Conservation (phyloP, 2,888 invertebrate genomes). For the Rhaphigaster nebulosa region DNA sequence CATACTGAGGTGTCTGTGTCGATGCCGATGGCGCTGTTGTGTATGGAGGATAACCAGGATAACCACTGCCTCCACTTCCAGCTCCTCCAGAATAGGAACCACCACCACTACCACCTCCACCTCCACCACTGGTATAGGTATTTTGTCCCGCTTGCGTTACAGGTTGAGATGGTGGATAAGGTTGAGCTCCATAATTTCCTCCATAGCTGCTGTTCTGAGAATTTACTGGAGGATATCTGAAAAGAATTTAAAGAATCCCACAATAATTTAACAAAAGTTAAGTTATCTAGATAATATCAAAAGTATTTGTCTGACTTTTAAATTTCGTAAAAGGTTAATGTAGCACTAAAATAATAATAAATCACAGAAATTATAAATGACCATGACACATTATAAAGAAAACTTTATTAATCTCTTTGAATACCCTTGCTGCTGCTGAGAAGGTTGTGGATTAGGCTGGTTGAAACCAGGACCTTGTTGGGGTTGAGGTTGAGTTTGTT, state of each 20-base stretch:
- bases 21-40: conserved; percentile 70
- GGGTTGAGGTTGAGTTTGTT: conserved; percentile 50
- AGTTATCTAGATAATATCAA: neutral
- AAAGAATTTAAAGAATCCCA: conserved; percentile 2
- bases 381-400: neutral
- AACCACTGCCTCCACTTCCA: conserved; percentile 48
- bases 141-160: conserved; percentile 59
- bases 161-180: conserved; percentile 60
- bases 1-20: conserved; percentile 72
- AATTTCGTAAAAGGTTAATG: no score
- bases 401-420: conserved; percentile 35
- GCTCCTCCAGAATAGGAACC: conserved; percentile 50
- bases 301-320: no score
- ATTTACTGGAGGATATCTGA: conserved; percentile 63
- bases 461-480: conserved; percentile 56
- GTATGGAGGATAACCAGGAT: conserved; percentile 60
- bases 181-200: conserved; percentile 62
- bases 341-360: neutral
- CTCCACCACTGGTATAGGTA: conserved; percentile 60
- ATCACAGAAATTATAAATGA: neutral
- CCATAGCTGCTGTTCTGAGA: conserved; percentile 61
- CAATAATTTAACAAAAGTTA: neutral
- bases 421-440: conserved; percentile 61
- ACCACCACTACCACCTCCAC: conserved; percentile 54
- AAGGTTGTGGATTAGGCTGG: conserved; percentile 58